These are phyloP conservation scores for Carettochelys insculpta DNA, from an alignment of 2,113 vertebrate species.

Conservation along the genomic window DNA sequence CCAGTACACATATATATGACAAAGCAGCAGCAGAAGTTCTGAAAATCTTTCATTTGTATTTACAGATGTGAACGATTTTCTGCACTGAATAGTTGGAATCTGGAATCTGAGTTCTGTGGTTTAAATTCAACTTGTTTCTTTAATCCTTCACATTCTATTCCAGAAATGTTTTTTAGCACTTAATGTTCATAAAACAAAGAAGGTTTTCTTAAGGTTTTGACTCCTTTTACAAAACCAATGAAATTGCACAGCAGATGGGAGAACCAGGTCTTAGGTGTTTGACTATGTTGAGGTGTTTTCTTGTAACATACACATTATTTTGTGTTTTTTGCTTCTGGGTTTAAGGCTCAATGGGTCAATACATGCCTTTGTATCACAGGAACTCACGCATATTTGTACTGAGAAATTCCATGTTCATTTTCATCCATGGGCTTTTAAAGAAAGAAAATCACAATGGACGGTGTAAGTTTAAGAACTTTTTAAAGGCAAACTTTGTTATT, in stretches of 20 bases:
- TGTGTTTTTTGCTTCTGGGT: neutral
- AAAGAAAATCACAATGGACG: neutral
- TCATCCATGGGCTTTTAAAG: neutral
- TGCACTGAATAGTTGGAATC: neutral
- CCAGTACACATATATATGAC: neutral
- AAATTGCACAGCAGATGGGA: neutral
- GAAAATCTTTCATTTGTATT: neutral
- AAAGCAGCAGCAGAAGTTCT: neutral
- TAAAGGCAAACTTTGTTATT: neutral
- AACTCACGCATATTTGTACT: neutral
- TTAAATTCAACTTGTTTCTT: neutral
- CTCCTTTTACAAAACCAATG: neutral
- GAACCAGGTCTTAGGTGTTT: neutral
- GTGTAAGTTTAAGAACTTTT: neutral
- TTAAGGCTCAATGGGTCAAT: neutral
- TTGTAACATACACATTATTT: neutral
- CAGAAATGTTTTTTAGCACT: neutral
- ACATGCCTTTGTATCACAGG: neutral
- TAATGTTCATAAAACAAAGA: neutral
- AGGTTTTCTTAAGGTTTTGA: neutral
- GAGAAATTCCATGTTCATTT: neutral
- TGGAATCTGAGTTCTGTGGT: neutral
- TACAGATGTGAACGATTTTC: neutral
- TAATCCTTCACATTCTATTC: neutral
- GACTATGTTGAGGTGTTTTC: neutral